Evolutionary conservation across 2,113 vertebrate species (phyloP).

Genomic region (Nanorana parkeri): DNA sequence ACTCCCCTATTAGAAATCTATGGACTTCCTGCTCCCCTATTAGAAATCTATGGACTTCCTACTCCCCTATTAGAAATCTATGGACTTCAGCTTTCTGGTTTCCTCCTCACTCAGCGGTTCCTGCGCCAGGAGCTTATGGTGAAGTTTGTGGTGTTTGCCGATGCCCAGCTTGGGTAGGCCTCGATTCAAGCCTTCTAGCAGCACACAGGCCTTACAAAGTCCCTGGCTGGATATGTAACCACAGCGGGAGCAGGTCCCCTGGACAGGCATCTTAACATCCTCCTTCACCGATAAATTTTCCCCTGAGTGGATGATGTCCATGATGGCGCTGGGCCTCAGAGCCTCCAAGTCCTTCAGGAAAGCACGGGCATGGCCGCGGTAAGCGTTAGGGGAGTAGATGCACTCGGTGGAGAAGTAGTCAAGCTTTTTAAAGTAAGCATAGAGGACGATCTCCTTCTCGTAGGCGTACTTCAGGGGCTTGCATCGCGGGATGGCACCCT

Average conservation of each 20-base stretch:
- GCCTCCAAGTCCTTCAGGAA: slow-evolving; percentile 87
- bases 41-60: too few species aligned
- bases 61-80: slow-evolving; percentile 37
- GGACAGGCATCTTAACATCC: slow-evolving; percentile 78
- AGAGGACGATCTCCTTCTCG: slow-evolving; percentile 93
- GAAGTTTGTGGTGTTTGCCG: slow-evolving; percentile 82
- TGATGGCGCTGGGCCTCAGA: slow-evolving; percentile 80
- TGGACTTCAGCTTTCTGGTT: slow-evolving; percentile 70
- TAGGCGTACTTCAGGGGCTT: slow-evolving; percentile 89
- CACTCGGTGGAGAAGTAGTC: slow-evolving; percentile 92
- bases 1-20: slow-evolving; percentile 37
- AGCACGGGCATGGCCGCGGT: slow-evolving; percentile 81
- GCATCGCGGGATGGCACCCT: slow-evolving; percentile 80
- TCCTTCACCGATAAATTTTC: slow-evolving; percentile 82
- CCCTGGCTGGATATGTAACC: slow-evolving; percentile 86
- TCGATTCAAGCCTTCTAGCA: slow-evolving; percentile 85
- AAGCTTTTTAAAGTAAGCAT: slow-evolving; percentile 87
- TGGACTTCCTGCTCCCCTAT: too few species aligned
- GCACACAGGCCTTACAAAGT: slow-evolving; percentile 86
- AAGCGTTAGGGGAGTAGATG: slow-evolving; percentile 87
- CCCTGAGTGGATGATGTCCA: slow-evolving; percentile 86
- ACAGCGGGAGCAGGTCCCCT: slow-evolving; percentile 82
- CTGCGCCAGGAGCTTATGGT: slow-evolving; percentile 74
- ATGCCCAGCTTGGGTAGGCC: slow-evolving; percentile 85
- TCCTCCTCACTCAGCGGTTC: slow-evolving; percentile 73